Evolutionary conservation across 35 echinoderm and acorn worm genomes (phyloP).

Genomic region (Lytechinus pictus): DNA sequence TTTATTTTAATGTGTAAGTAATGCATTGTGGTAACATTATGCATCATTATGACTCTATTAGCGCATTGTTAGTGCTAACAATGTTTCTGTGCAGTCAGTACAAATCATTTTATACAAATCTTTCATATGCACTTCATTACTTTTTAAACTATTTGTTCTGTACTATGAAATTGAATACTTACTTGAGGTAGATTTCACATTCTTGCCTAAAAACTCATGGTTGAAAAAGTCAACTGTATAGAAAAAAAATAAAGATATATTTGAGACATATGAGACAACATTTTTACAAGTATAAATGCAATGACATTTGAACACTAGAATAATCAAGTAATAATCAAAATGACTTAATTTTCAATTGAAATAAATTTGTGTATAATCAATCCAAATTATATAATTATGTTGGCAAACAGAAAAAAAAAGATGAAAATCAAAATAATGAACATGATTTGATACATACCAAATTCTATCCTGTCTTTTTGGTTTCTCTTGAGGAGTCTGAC

Average conservation of each 20-base stretch:
- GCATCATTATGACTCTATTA: too few species aligned
- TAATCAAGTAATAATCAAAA: neutral
- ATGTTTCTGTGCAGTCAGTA: too few species aligned
- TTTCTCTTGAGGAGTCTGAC: constrained; percentile 81
- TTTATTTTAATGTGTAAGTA: too few species aligned
- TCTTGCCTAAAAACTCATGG: constrained; percentile 83
- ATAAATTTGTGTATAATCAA: too few species aligned
- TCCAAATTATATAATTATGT: neutral
- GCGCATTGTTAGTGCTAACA: too few species aligned
- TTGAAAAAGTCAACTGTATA: constrained; percentile 83
- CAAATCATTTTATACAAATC: too few species aligned
- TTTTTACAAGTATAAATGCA: neutral
- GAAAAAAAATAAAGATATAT: constrained; percentile 46
- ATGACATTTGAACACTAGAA: neutral
- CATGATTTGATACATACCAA: constrained; percentile 60
- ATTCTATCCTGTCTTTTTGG: constrained; percentile 95
- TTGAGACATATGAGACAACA: too few species aligned
- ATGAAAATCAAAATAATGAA: neutral
- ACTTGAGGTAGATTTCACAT: constrained; percentile 87
- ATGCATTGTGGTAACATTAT: too few species aligned
- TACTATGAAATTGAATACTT: constrained; percentile 29
- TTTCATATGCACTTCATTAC: too few species aligned
- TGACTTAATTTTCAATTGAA: neutral
- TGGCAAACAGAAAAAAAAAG: neutral
- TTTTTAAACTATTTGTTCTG: too few species aligned